Evolutionary conservation across 2,797 vertebrate genomes (phyloP).

Genomic region (Anguilla megastoma): DNA sequence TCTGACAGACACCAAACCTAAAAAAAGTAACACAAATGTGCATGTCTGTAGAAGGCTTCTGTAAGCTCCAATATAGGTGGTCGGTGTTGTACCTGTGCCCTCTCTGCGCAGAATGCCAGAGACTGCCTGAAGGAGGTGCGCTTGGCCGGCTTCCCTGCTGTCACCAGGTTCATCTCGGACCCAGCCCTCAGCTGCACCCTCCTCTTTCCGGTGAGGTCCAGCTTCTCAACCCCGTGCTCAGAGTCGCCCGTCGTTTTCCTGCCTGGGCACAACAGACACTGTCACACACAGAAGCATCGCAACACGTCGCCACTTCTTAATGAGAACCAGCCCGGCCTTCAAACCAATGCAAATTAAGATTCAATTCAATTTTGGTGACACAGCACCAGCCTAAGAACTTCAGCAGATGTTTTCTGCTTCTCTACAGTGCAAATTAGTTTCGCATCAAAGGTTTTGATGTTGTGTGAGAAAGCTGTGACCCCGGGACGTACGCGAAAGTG

Average conservation of each 20-base stretch:
- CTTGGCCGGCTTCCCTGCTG: conserved; percentile 63
- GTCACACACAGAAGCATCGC: conserved; percentile 28
- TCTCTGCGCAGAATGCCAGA: conserved; percentile 69
- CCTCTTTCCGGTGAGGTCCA: conserved; percentile 65
- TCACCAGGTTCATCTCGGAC: conserved; percentile 78
- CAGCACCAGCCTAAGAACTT: neutral
- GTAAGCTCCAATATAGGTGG: neutral
- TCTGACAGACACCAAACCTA: neutral
- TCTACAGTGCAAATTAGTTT: neutral
- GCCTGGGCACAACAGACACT: conserved; percentile 43
- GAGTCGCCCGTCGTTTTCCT: conserved; percentile 55
- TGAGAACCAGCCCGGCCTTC: neutral
- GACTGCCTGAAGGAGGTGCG: conserved; percentile 74
- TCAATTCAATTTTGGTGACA: neutral
- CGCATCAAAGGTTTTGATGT: neutral
- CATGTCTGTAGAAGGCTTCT: neutral
- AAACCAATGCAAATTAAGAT: neutral
- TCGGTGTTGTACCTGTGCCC: conserved; percentile 69
- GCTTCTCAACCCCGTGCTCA: conserved; percentile 70
- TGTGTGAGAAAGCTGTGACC: conserved; percentile 7
- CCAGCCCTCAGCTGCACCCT: conserved; percentile 67
- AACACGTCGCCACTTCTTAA: neutral
- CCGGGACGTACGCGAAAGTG: neutral
- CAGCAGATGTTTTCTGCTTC: neutral
- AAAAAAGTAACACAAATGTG: neutral